These are phyloP conservation scores for Trachythela sp. DNA, from an alignment of 64 coral and sea anemone genomes.

Conservation along the genomic window DNA sequence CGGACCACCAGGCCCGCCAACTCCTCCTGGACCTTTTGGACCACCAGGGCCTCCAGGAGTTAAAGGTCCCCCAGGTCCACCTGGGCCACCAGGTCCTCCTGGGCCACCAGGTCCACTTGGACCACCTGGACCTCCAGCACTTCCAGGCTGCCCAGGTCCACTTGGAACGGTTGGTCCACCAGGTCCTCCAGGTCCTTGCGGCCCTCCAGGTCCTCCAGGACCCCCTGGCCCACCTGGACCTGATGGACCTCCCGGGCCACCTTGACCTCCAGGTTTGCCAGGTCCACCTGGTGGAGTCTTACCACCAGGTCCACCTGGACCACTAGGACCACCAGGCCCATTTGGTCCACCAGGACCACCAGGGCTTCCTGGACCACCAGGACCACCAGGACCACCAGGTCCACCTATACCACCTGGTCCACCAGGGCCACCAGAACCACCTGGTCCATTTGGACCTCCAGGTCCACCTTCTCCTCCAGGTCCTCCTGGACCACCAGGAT, in stretches of 20 bases:
- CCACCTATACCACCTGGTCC: background rate
- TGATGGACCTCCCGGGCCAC: background rate
- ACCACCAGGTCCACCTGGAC: constrained; percentile 46
- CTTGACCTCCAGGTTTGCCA: constrained; percentile 4
- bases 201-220: constrained; percentile 44
- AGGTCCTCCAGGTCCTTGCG: constrained; percentile 23
- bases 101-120: constrained; percentile 38
- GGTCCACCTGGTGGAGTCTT: constrained; percentile 22
- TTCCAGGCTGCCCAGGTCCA: constrained; percentile 30
- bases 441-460: constrained; percentile 59
- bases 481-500: constrained; percentile 63
- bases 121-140: constrained; percentile 50
- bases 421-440: constrained; percentile 34
- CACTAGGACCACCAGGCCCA: constrained; percentile 46
- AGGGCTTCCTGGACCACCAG: constrained; percentile 58
- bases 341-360: constrained; percentile 38
- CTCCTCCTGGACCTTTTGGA: constrained; percentile 43
- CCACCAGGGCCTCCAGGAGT: constrained; percentile 43
- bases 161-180: no score
- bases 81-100: constrained; percentile 26
- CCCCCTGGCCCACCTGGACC: constrained; percentile 28
- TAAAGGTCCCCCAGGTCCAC: constrained; percentile 51
- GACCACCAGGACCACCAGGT: constrained; percentile 47
- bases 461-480: background rate
- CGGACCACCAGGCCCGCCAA: constrained; percentile 39